Evolutionary conservation across 1,140 invertebrate genomes (phyloP).

Genomic region (Tenebrio molitor): DNA sequence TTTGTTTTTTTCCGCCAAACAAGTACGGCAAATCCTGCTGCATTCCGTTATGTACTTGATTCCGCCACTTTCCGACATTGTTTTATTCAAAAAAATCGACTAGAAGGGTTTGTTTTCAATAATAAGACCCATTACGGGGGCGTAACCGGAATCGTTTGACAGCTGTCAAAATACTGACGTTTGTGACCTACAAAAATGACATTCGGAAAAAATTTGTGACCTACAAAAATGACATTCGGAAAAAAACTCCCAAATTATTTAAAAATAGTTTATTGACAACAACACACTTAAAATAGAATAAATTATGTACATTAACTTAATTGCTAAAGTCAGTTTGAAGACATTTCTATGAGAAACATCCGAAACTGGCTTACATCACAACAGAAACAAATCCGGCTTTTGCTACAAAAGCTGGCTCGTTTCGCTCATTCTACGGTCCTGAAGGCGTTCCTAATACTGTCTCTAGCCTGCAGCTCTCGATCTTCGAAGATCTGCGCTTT

Average conservation of each 20-base stretch:
- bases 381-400: conserved; percentile 1
- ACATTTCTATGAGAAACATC: conserved; percentile 38
- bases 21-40: conserved; percentile 59
- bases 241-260: too few relatives aligned
- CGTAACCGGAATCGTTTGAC: too few relatives aligned
- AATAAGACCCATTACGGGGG: too few relatives aligned
- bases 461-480: conserved; percentile 17
- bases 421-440: conserved; percentile 37
- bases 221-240: too few relatives aligned
- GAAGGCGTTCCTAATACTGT: conserved; percentile 24
- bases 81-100: too few relatives aligned
- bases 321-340: conserved; percentile 15
- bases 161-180: background rate
- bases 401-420: background rate
- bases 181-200: too few relatives aligned
- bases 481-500: conserved; percentile 36
- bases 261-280: too few relatives aligned
- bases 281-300: conserved; percentile 27
- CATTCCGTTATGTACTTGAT: conserved; percentile 50
- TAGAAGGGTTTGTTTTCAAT: too few relatives aligned
- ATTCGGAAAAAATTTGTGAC: too few relatives aligned
- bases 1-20: conserved; percentile 55
- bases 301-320: conserved; percentile 36
- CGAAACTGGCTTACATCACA: conserved; percentile 33
- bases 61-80: conserved; percentile 4